These are phyloP conservation scores for Pagetopsis macropterus DNA, from an alignment of 2,797 vertebrate genomes.

Conservation along the genomic window DNA sequence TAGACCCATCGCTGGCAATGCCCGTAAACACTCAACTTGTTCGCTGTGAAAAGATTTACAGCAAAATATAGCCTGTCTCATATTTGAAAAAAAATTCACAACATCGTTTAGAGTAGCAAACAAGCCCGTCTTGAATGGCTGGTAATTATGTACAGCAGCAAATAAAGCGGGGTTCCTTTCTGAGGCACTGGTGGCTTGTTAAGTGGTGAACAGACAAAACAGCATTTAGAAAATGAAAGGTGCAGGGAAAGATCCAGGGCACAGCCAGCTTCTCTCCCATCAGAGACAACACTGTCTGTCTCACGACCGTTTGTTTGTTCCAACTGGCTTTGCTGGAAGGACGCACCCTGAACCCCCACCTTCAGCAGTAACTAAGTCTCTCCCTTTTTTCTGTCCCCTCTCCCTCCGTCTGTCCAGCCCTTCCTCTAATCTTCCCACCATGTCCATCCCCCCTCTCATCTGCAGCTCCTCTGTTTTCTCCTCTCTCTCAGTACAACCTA, in stretches of 20 bases:
- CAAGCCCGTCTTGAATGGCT: slow-evolving; percentile 76
- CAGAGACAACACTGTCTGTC: slow-evolving; percentile 72
- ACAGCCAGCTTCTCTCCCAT: slow-evolving; percentile 74
- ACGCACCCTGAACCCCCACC: slow-evolving; percentile 67
- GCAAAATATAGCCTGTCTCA: slow-evolving; percentile 67
- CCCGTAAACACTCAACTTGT: slow-evolving; percentile 44
- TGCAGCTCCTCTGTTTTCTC: slow-evolving; percentile 49
- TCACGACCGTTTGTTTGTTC: slow-evolving; percentile 67
- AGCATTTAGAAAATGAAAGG: slow-evolving; percentile 83
- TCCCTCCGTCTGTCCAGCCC: slow-evolving; percentile 51
- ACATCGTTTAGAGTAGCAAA: slow-evolving; percentile 76
- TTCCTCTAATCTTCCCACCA: slow-evolving; percentile 74
- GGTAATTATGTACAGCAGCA: slow-evolving; percentile 81
- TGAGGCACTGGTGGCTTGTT: slow-evolving; percentile 79
- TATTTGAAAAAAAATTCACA: slow-evolving; percentile 77
- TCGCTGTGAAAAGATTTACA: slow-evolving; percentile 45
- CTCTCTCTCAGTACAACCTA: slow-evolving; percentile 45
- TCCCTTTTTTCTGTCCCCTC: slow-evolving; percentile 51
- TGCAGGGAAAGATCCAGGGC: slow-evolving; percentile 77
- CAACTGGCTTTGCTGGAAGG: slow-evolving; percentile 65
- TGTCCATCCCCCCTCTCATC: slow-evolving; percentile 37
- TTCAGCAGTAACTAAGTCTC: slow-evolving; percentile 58
- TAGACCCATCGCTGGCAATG: slow-evolving; percentile 20
- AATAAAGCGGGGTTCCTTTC: slow-evolving; percentile 78
- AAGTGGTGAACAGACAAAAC: slow-evolving; percentile 83